Evolutionary conservation across 2,797 vertebrate species (phyloP).

Genomic region (Pangasius larnaudii): DNA sequence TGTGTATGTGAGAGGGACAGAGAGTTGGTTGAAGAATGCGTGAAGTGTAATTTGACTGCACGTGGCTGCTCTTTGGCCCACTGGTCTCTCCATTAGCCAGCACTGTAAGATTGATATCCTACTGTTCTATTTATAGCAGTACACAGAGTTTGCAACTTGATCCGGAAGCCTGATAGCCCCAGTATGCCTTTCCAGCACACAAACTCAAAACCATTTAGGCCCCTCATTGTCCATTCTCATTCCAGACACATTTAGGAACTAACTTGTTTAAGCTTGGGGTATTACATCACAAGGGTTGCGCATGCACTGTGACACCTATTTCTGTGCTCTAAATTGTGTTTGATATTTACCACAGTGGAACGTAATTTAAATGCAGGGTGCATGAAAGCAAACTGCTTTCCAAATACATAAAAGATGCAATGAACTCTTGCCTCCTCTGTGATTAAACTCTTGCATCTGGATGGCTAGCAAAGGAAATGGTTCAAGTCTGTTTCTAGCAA

Average conservation of each 20-base stretch:
- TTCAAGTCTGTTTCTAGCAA: background rate
- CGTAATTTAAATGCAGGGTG: background rate
- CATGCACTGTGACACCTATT: conserved; percentile 18
- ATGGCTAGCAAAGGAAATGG: background rate
- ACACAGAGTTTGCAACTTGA: conserved; percentile 83
- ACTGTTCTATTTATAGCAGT: conserved; percentile 79
- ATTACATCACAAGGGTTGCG: conserved; percentile 12
- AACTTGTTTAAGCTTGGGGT: conserved; percentile 14
- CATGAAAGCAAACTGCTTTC: conserved; percentile 12
- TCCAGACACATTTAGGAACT: conserved; percentile 12
- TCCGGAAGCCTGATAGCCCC: conserved; percentile 70
- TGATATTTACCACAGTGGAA: background rate
- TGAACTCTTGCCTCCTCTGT: background rate
- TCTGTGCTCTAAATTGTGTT: conserved; percentile 17
- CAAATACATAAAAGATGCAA: conserved; percentile 1
- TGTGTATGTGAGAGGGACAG: background rate
- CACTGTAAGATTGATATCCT: conserved; percentile 67
- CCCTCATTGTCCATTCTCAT: conserved; percentile 3
- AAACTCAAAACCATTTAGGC: conserved; percentile 27
- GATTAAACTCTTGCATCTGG: background rate
- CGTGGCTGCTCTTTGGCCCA: conserved; percentile 57
- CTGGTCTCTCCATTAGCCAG: conserved; percentile 53
- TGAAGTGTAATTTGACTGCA: conserved; percentile 54
- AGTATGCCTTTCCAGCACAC: conserved; percentile 47
- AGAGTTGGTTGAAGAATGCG: conserved; percentile 30